Base-by-base conservation (phyloP, 35 echinoderm and acorn worm genomes). In the Eucidaris tribuloides region DNA sequence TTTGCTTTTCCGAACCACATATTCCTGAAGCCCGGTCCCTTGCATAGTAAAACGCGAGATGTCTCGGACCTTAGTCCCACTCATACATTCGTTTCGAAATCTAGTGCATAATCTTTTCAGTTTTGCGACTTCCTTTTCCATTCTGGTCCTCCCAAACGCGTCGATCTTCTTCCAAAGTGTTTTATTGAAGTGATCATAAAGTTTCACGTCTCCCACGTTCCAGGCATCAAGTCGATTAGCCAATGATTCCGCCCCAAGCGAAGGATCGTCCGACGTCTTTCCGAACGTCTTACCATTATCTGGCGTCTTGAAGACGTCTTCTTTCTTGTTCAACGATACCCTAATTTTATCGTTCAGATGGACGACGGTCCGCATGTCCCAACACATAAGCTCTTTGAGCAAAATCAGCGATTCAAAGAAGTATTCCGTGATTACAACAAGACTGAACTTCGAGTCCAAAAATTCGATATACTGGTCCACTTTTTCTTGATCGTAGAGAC, bases 161-260 rank as follows among this genome's bases (percentile, higher is more conserved):
- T 93, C 66, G 14, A 99, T 90, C 57, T 83, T 90, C n/a, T 76
- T 35, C 78, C 86, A 88, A 14, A 99, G 85, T 17, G 96, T 99
- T 77, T 71, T 71, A 64, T 99, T 99, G 49, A 99, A 99, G 79
- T 99, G 84, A 18, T 93, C 79, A 46, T 99, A 99, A 4, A 99
- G 81, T 54, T 83, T 79, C 0, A 93, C 86, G 52, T 99, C 96
- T 0, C 96, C 96, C 14, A 42, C 78, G 72, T 99, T 99, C 90
- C 90, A 99, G 4, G 62, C 17, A 30, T 54, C 28, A n/a, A 99
- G 80, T 1, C 70, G 37, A 28, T 77, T 42, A 1, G 63, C 83
- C 28, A 64, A 56, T 19, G 87, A 58, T 40, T 58, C 20, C 25
- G 89, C 87, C 3, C 84, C 80, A n/a, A 89, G 74, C 39, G 89